Evolutionary conservation across 2,888 invertebrate genomes (phyloP).

Genomic region (Agrotis segetum): DNA sequence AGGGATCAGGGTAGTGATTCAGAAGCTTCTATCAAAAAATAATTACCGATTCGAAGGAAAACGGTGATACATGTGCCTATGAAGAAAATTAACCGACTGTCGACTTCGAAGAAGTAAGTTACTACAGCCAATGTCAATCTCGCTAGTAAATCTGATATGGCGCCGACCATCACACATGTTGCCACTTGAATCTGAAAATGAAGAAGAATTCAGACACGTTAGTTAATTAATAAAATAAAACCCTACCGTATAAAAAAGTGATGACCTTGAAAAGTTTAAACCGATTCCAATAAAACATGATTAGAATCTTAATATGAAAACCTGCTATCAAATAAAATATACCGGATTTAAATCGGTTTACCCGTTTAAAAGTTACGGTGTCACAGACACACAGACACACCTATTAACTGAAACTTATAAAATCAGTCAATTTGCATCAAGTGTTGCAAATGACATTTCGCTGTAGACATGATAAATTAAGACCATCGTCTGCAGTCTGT

Average conservation of each 20-base stretch:
- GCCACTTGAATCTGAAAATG: slow-evolving; percentile 91
- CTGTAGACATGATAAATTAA: neutral
- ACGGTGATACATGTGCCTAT: slow-evolving; percentile 92
- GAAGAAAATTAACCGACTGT: slow-evolving; percentile 92
- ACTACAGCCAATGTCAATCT: slow-evolving; percentile 92
- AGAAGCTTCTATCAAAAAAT: slow-evolving; percentile 7
- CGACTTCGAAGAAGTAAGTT: slow-evolving; percentile 91
- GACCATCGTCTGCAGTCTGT: too few species aligned
- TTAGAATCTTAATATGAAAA: too few species aligned
- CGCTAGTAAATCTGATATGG: slow-evolving; percentile 92
- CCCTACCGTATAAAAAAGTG: too few species aligned
- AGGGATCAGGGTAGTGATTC: neutral
- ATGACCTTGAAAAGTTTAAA: too few species aligned
- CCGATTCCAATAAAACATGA: too few species aligned
- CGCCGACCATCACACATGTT: slow-evolving; percentile 93
- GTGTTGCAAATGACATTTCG: neutral
- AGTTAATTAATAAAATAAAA: neutral
- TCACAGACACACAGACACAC: too few species aligned
- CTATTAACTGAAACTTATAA: too few species aligned
- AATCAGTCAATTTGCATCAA: too few species aligned
- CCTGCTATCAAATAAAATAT: too few species aligned
- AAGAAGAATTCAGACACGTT: neutral
- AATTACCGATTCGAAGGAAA: slow-evolving; percentile 93
- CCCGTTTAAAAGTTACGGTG: too few species aligned
- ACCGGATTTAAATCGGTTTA: too few species aligned